Evolutionary conservation across 2,888 invertebrate species (phyloP).

Genomic region (Arenicola marina): DNA sequence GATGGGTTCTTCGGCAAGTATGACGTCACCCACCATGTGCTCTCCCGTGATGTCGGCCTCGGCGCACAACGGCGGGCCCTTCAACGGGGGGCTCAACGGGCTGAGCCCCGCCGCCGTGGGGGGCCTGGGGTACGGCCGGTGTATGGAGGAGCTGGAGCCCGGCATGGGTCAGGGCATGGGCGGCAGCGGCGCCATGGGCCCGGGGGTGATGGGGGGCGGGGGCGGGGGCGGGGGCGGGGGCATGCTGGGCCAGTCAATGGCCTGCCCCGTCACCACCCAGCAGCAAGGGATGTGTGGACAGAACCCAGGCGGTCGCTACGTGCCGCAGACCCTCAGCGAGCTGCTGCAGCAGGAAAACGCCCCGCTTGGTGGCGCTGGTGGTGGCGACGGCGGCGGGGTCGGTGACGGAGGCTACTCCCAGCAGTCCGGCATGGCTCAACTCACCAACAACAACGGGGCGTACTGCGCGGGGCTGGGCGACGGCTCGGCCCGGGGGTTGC

Average conservation of each 20-base stretch:
- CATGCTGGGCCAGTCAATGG: not conserved
- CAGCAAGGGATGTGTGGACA: not conserved
- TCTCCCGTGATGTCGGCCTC: not conserved
- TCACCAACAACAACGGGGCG: conserved; percentile 5
- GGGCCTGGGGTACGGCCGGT: too few relatives aligned
- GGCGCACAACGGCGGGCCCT: not conserved
- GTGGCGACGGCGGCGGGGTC: not conserved
- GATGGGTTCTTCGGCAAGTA: not conserved
- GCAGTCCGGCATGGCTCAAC: not conserved
- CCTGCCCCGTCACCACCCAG: not conserved
- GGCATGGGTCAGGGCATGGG: not conserved
- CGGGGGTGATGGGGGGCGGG: not conserved
- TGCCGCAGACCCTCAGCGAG: conserved; percentile 8
- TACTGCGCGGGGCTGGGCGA: not conserved
- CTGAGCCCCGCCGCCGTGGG: too few relatives aligned
- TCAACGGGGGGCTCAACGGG: not conserved
- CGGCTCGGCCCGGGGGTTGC: not conserved
- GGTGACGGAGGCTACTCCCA: not conserved
- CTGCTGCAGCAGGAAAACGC: conserved; percentile 10
- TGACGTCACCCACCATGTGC: not conserved
- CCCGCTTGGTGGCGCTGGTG: too few relatives aligned
- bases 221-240: not conserved
- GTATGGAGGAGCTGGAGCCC: too few relatives aligned
- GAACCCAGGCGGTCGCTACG: not conserved
- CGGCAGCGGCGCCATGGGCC: not conserved